A percentile compares a stretch with the other conserved stretches of the same genome.
phyloP scores from a whole-genome alignment of 2,113 vertebrate genomes.

The Hemibagrus wyckioides region DNA sequence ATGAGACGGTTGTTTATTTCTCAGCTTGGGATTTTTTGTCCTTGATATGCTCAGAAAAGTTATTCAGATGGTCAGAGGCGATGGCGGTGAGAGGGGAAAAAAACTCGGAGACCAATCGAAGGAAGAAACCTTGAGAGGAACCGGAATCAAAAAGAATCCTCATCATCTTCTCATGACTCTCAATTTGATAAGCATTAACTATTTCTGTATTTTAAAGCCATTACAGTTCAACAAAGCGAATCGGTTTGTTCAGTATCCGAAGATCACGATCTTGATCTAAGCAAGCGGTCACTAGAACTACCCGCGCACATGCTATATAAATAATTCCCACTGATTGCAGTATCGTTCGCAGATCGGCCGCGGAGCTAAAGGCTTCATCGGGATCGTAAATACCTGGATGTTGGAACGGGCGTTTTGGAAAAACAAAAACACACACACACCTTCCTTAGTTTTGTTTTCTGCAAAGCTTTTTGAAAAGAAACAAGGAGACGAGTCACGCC shows the following conservation, averaged over 20 bases:
- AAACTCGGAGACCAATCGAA: too few relatives aligned
- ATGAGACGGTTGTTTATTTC: too few relatives aligned
- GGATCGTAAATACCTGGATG: background rate
- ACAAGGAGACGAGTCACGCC: constrained; percentile 13
- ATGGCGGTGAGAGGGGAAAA: too few relatives aligned
- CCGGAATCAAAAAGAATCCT: too few relatives aligned
- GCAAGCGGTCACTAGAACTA: background rate
- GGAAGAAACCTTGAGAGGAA: too few relatives aligned
- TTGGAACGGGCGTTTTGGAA: background rate
- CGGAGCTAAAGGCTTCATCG: background rate
- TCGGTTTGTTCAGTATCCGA: background rate
- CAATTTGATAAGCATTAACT: too few relatives aligned
- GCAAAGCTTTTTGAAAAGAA: constrained; percentile 29
- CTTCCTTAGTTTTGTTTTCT: too few relatives aligned
- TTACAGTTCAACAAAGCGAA: background rate
- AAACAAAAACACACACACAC: too few relatives aligned
- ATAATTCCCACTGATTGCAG: background rate
- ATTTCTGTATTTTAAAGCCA: background rate
- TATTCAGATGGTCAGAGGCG: too few relatives aligned
- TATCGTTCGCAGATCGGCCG: background rate
- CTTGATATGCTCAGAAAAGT: too few relatives aligned
- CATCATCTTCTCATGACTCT: too few relatives aligned
- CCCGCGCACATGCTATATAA: background rate
- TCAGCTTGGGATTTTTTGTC: too few relatives aligned
- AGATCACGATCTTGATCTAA: background rate